Evolutionary conservation across 2,797 vertebrate species (phyloP).

Genomic region (Myotis daubentonii): DNA sequence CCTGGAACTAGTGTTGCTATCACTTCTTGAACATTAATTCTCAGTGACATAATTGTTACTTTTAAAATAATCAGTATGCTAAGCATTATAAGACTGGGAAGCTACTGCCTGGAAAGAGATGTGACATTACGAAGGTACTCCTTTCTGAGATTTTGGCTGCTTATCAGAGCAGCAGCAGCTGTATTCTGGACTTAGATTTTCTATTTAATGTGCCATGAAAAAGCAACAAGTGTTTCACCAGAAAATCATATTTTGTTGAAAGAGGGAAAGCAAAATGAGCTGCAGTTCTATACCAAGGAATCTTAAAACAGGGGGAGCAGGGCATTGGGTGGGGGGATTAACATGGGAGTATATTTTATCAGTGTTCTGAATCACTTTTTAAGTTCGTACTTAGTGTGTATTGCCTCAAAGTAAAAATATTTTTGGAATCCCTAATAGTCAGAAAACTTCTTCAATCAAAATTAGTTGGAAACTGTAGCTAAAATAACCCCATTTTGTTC

Average conservation of each 20-base stretch:
- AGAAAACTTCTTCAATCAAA: conserved; percentile 61
- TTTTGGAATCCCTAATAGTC: conserved; percentile 65
- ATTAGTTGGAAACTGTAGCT: conserved; percentile 35
- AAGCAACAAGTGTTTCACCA: conserved; percentile 60
- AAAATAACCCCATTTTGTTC: conserved; percentile 52
- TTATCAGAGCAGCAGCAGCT: conserved; percentile 69
- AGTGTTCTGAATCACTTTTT: neutral
- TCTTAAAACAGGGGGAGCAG: neutral
- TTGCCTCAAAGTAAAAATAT: conserved; percentile 58
- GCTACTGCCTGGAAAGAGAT: neutral
- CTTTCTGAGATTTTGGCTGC: conserved; percentile 52
- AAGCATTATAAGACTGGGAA: neutral
- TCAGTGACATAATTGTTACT: conserved; percentile 12
- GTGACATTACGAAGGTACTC: neutral
- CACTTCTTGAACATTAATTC: conserved; percentile 13
- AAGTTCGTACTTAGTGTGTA: conserved; percentile 14
- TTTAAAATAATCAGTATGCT: conserved; percentile 43
- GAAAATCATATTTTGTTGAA: conserved; percentile 61
- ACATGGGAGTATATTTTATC: neutral
- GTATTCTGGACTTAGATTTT: conserved; percentile 62
- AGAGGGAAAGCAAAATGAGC: conserved; percentile 47
- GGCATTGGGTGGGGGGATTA: neutral
- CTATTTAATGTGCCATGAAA: conserved; percentile 51
- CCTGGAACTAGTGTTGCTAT: neutral
- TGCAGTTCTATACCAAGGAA: neutral